Evolutionary conservation across 1,140 invertebrate species (phyloP), one percentile per base, ranked within the genome.

Genomic region (Heliconius eleuchia): DNA sequence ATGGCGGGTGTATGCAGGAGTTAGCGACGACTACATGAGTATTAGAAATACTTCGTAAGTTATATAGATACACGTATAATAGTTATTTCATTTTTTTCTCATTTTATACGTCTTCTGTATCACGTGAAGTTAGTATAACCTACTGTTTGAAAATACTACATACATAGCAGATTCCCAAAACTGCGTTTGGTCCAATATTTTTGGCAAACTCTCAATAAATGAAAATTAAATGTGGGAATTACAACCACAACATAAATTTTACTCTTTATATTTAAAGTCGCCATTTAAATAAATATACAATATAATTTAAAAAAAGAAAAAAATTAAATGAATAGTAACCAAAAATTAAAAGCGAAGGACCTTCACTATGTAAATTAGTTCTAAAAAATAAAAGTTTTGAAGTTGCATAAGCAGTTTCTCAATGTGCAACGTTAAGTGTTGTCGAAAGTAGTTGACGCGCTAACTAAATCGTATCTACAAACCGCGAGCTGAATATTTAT

Each of bases 31-130:
- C 34, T 92, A 91, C 57, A 88, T 90, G 66, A 89, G 84, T 46
- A 87, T 87, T 55, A 85, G 86, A 27, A 92, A 94, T 79, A 90
- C 89, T 19, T 84, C 90, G 92, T 94, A 83, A 91, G 92, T 87
- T 42, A 57, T 19, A 39, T 71, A 50, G 16, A 52, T 30, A 13
- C 16, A 52, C 18, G 57, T 57, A 74, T 50, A 18, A 5, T 6
- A 16, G 0, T 46, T 46, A 16, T 16, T 46, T 46, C 13, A 46
- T 46, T 46, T 4, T 46, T 46, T 46, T 46, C 13, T 46, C 13
- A 46, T 46, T 46, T 0, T 42, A 42, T 0, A 5, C 6, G 6
- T 37, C 5, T 37, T 37, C 34, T 37, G 6, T 37, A 37, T 37
- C 34, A 37, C 7, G 34, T 37, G 34, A 37, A 37, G 6, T 37